phyloP scores from a whole-genome alignment of 2,797 vertebrate genomes.

The Somateria mollissima region DNA sequence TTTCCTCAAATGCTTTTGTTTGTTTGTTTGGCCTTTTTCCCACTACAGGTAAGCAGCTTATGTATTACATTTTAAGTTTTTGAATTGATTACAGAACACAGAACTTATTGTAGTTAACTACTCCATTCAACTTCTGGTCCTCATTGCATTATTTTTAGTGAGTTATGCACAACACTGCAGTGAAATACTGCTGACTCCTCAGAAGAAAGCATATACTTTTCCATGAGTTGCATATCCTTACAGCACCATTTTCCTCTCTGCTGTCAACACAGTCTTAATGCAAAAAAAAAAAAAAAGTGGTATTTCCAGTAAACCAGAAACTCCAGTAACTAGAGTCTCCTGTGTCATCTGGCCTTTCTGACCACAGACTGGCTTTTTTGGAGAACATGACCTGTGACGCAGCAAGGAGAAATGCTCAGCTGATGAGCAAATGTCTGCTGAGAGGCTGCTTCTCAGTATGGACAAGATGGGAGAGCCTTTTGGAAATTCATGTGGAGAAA shows the following conservation, averaged over 20 bases:
- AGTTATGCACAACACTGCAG: not conserved
- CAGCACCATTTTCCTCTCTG: not conserved
- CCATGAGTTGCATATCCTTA: not conserved
- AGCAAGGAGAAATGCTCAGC: conserved; percentile 4
- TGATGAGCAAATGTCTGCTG: conserved; percentile 14
- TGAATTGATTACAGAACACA: not conserved
- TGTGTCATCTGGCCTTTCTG: conserved; percentile 28
- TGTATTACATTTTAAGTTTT: not conserved
- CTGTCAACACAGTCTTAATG: not conserved
- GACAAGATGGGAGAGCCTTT: not conserved
- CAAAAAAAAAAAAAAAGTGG: not conserved
- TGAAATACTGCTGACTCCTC: not conserved
- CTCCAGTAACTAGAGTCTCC: not conserved
- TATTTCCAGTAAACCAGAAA: conserved; percentile 23
- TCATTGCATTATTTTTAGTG: not conserved
- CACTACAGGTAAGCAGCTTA: not conserved
- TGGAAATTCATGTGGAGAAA: not conserved
- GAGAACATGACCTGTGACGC: conserved; percentile 22
- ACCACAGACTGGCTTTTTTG: conserved; percentile 38
- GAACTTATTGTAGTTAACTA: not conserved
- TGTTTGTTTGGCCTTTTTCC: not conserved
- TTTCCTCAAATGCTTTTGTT: not conserved
- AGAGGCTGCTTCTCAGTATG: not conserved
- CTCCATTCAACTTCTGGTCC: not conserved
- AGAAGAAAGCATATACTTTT: not conserved